phyloP scores from a whole-genome alignment of 2,888 invertebrate species.

The Acanthosepion esculentum region DNA sequence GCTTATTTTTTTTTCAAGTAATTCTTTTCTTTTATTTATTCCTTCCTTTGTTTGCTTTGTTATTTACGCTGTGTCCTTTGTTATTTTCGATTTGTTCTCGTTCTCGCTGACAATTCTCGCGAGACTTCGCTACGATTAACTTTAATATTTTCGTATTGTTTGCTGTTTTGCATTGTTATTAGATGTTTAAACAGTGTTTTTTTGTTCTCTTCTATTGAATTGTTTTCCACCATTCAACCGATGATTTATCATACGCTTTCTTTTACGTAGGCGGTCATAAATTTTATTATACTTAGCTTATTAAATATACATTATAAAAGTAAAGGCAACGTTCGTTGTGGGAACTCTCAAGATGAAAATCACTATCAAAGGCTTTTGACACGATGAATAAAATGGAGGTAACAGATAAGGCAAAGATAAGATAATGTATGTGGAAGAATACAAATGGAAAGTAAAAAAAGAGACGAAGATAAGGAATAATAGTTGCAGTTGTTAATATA shows the following conservation, averaged over 20 bases:
- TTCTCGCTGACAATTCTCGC: background rate
- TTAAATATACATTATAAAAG: no score
- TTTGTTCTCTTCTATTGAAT: background rate
- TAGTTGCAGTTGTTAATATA: no score
- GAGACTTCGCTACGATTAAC: background rate
- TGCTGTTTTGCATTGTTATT: background rate
- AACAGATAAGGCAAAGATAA: no score
- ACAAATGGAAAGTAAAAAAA: no score
- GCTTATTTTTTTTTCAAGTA: no score
- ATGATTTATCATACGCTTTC: background rate
- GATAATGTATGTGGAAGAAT: no score
- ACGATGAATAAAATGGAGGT: no score
- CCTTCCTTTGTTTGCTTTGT: background rate
- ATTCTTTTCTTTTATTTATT: background rate
- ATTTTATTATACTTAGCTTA: no score
- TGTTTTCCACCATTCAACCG: background rate
- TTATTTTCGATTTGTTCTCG: constrained; percentile 20
- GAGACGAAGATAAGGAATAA: no score
- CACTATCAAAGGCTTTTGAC: no score
- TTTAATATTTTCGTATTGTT: background rate
- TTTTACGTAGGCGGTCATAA: background rate
- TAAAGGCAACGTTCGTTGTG: no score
- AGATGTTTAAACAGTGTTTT: background rate
- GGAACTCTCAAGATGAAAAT: no score
- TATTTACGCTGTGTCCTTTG: background rate